Base-by-base conservation (phyloP, 1,140 invertebrate genomes). In the Onthophagus taurus region DNA sequence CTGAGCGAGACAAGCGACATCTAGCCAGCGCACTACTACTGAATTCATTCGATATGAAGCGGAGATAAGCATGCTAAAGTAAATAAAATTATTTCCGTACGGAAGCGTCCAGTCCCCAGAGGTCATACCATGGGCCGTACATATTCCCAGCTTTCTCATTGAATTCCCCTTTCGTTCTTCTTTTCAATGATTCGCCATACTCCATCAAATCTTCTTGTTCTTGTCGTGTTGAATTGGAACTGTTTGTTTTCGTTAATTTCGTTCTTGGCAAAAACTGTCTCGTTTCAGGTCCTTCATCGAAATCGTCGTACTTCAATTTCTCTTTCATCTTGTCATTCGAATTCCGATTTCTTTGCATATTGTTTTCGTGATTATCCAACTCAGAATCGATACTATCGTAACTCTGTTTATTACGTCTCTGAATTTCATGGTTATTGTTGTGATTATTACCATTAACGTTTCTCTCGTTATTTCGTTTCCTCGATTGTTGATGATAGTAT, bases 111-210 rank as follows among this genome's bases (percentile, higher is more conserved):
- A 71, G 60, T 1, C 80, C 83, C 85, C 85, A 89, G 26, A 88
- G 73, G 64, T 88, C 84, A 55, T 87, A 89, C 87, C 87, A 91
- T 0, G 85, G 85, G 1, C 85, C 85, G 59, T 85, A 89, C 45
- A 82, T 83, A 51, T 83, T 81, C 21, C 67, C 52, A 56, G 62
- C 54, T 56, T 74, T 67, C 19, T 72, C 69, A 23, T 77, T 74
- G 42, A 63, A 63, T 51, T 76, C 72, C 45, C 72, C 72, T 45
- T 65, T 65, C 41, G 71, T 49, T 19, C 71, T 60, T 24, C 62
- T 54, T 38, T 72, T 61, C 24, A 67, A 58, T 4, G 54, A 64
- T 35, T 65, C 60, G 2, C 65, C 65, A 42, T 72, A 72, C 31
- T 68, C 62, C n/a, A 54, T 58, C n/a, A 51, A 67, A 17, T 70